Conservation (phyloP, 2,797 vertebrate species). For the Pseudopleuronectes americanus region DNA sequence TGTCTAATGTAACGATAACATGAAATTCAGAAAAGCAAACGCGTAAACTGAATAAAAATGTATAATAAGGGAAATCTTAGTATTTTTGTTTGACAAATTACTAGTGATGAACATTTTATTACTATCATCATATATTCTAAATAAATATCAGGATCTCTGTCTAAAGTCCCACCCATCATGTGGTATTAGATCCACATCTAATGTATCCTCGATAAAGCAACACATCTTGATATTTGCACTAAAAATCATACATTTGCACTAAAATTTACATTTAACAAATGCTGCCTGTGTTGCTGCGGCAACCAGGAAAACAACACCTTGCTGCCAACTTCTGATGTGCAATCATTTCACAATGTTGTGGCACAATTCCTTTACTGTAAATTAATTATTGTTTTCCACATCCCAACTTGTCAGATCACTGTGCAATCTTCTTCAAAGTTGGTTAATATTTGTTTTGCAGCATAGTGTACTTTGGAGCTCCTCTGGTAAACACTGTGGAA, state of each 20-base stretch:
- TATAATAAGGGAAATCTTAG: no score
- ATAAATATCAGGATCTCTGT: background rate
- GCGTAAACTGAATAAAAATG: background rate
- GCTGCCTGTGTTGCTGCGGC: slow-evolving; percentile 36
- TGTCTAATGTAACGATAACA: background rate
- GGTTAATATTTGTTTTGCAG: slow-evolving; percentile 17
- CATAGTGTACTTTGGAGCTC: slow-evolving; percentile 4
- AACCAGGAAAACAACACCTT: slow-evolving; percentile 58
- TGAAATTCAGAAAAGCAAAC: background rate
- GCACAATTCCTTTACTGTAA: background rate
- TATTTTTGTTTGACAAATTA: no score
- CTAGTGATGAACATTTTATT: no score
- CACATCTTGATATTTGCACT: background rate
- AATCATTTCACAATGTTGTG: slow-evolving; percentile 21
- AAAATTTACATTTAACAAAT: slow-evolving; percentile 62
- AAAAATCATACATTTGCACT: background rate
- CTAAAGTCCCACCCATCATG: background rate
- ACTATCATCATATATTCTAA: no score
- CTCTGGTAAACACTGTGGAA: slow-evolving; percentile 13
- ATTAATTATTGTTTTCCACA: background rate
- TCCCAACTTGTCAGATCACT: background rate
- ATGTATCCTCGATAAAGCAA: background rate
- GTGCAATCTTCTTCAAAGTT: background rate
- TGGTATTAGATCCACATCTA: background rate
- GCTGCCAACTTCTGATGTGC: slow-evolving; percentile 16